phyloP scores from a whole-genome alignment of 2,113 vertebrate genomes.

The Phycodurus eques region DNA sequence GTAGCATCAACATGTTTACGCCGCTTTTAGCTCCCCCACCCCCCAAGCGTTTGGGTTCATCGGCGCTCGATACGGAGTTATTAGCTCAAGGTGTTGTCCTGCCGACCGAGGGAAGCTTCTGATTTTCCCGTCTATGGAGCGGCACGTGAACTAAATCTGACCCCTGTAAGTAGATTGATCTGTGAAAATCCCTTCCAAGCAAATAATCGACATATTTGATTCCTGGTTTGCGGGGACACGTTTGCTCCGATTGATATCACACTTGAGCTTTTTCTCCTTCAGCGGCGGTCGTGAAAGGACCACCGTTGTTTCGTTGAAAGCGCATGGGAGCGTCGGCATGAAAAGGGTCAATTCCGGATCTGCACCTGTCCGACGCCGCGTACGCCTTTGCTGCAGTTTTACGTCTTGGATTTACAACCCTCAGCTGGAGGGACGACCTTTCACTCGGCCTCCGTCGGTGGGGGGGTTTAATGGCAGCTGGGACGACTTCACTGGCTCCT shows the following conservation, averaged over 20 bases:
- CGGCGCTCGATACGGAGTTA: too few relatives aligned
- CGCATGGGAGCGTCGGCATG: neutral
- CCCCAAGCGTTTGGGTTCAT: too few relatives aligned
- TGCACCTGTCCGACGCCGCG: conserved; percentile 69
- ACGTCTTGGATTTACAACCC: conserved; percentile 67
- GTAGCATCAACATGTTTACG: too few relatives aligned
- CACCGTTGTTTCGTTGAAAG: neutral
- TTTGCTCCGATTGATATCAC: neutral
- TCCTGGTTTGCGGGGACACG: neutral
- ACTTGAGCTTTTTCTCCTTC: neutral
- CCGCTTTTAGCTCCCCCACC: too few relatives aligned
- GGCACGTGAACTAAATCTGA: neutral
- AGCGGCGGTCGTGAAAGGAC: neutral
- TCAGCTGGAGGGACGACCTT: conserved; percentile 69
- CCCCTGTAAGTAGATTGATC: neutral
- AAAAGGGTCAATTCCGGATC: conserved; percentile 47
- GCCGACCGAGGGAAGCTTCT: neutral
- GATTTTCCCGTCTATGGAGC: neutral
- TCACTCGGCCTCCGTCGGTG: conserved; percentile 34
- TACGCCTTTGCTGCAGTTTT: conserved; percentile 57
- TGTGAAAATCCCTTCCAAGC: neutral
- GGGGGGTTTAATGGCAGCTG: conserved; percentile 52
- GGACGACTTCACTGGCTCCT: conserved; percentile 57
- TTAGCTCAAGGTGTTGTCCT: neutral
- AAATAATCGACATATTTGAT: neutral